Evolutionary conservation across 2,888 invertebrate species (phyloP).

Genomic region (Thysanoteuthis rhombus): DNA sequence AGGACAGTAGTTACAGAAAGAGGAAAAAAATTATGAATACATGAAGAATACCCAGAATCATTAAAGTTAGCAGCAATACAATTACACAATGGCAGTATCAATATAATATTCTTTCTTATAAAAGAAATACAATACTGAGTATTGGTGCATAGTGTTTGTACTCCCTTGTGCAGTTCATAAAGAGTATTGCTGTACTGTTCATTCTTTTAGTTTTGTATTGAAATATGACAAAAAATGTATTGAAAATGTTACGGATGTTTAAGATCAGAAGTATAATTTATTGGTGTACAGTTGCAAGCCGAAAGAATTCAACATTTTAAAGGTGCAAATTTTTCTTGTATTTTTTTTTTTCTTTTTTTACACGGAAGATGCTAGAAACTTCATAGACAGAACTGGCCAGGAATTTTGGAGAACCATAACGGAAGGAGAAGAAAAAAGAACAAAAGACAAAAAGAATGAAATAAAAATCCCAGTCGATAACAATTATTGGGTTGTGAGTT

Average conservation of each 20-base stretch:
- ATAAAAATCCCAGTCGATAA: not conserved
- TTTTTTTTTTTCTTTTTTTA: not conserved
- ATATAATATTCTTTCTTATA: not conserved
- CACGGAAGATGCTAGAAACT: not conserved
- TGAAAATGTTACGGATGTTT: not conserved
- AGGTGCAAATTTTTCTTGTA: not conserved
- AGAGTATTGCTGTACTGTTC: not conserved
- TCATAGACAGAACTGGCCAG: not conserved
- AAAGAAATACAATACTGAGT: not conserved
- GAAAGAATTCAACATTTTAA: not conserved
- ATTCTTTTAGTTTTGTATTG: not conserved
- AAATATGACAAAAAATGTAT: not conserved
- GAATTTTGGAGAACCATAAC: not conserved
- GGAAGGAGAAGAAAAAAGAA: no score
- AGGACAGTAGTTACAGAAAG: not conserved
- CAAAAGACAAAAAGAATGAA: not conserved
- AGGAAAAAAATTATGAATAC: not conserved
- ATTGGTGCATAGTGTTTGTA: slow-evolving; percentile 12
- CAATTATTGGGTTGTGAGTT: not conserved
- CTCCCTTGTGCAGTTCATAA: not conserved
- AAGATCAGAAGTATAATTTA: not conserved
- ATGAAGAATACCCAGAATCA: slow-evolving; percentile 12
- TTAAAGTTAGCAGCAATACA: not conserved
- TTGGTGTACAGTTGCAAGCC: not conserved
- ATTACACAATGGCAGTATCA: not conserved